Evolutionary conservation across 2,797 vertebrate species (phyloP).

Genomic region (Acanthurus lineatus): DNA sequence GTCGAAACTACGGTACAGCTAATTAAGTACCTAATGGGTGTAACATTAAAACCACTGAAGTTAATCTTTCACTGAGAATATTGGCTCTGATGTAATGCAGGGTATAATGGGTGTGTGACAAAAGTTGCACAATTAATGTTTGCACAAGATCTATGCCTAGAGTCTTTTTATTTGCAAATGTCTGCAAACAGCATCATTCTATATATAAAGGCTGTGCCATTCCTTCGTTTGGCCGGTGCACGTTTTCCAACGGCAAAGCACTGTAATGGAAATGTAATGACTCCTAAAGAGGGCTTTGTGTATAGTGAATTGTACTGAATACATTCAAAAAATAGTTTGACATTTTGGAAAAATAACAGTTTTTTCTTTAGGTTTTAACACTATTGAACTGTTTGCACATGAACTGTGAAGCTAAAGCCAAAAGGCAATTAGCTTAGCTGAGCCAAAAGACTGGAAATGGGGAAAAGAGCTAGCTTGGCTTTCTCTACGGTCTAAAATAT

Average conservation of each 20-base stretch:
- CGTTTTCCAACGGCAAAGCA: not conserved
- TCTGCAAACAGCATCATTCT: conserved; percentile 49
- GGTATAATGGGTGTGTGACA: conserved; percentile 40
- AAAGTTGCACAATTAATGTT: conserved; percentile 65
- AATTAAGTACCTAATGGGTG: conserved; percentile 59
- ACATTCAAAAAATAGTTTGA: conserved; percentile 1
- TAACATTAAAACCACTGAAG: conserved; percentile 45
- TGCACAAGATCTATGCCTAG: conserved; percentile 47
- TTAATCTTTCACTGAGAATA: conserved; percentile 71
- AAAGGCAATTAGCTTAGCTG: conserved; percentile 5
- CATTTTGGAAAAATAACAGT: not conserved
- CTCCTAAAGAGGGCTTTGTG: conserved; percentile 13
- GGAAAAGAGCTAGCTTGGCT: not conserved
- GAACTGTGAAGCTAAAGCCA: not conserved
- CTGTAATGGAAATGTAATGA: conserved; percentile 28
- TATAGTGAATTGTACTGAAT: not conserved
- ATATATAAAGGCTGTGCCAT: conserved; percentile 32
- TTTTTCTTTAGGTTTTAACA: conserved; percentile 3
- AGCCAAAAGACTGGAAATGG: conserved; percentile 7
- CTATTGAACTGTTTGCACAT: not conserved
- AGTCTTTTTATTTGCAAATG: conserved; percentile 44
- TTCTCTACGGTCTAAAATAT: not conserved
- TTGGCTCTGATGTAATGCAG: conserved; percentile 64
- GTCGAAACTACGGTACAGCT: conserved; percentile 41
- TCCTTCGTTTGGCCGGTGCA: conserved; percentile 17